Base-by-base conservation (phyloP, 2,888 invertebrate genomes). In the Leptinotarsa haldemani region DNA sequence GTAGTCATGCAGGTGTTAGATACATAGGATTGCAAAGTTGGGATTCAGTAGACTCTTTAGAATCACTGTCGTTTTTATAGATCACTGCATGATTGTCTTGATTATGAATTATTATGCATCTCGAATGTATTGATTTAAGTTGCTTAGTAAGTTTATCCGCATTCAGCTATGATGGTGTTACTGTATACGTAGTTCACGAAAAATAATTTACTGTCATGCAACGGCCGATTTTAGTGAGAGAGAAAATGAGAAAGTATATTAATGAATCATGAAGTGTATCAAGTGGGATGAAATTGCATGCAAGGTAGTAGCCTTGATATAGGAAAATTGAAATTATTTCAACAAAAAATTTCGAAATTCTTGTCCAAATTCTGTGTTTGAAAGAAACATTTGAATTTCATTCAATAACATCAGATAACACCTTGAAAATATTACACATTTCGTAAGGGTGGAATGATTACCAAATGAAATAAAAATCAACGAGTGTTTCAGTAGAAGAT, bases 1-100 rank as follows among this genome's bases (percentile, higher is more conserved):
- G 94, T 93, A 93, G 91, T 82, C 85, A 84, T 81, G 86, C 86
- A 84, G 87, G 85, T 86, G 87, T 87, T 87, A 87, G 86, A 87
- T 87, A 87, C 83, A 87, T 87, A 83, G 87, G 87, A 84, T 87
- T 87, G 86, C 87, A 87, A 87, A 87, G 87, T 86, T 87, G 87
- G 87, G 87, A 87, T 82, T 87, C 87, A 81, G 87, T 87, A 87
- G 87, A 87, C 84, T 87, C 87, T 84, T 84, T 87, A 87, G 87
- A 87, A 85, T 87, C 87, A 86, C 86, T 87, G 74, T 87, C 87
- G 82, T 87, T 87, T 82, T 85, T 87, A 84, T 87, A 84, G 78
- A 79, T 72, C 80, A 83, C 83, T 85, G 85, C 85, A 85, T 85
- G 85, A 78, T 81, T 82, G 82, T 83, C 80, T 81, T 84, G 83